Conservation (phyloP, 2,888 invertebrate genomes). For the Chloroclystis v-ata region DNA sequence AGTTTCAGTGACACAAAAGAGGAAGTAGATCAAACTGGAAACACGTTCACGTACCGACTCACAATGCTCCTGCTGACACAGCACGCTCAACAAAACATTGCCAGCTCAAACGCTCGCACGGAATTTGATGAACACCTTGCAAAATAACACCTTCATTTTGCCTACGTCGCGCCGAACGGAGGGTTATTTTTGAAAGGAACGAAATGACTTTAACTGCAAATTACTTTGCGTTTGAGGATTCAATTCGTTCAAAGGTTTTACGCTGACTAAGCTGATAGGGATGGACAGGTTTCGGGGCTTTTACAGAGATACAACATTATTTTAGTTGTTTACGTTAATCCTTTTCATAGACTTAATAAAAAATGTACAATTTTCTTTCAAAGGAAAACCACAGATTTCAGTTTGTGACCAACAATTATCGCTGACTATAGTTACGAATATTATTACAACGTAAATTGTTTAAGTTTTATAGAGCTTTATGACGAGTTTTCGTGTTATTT, state of each 20-base stretch:
- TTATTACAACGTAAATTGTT: too few species aligned
- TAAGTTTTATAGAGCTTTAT: too few species aligned
- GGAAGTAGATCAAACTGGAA: too few species aligned
- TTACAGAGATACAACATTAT: background rate
- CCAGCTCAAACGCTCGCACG: background rate
- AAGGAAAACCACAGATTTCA: too few species aligned
- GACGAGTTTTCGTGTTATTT: too few species aligned
- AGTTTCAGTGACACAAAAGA: too few species aligned
- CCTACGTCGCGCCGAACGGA: background rate
- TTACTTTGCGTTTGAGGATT: background rate
- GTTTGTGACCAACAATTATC: too few species aligned
- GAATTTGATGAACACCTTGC: constrained; percentile 9
- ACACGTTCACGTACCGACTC: too few species aligned
- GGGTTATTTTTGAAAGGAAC: background rate
- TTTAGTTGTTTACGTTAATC: too few species aligned
- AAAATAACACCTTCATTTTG: constrained; percentile 9
- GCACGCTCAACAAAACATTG: background rate
- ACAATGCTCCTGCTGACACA: background rate
- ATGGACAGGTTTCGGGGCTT: background rate
- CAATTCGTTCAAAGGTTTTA: constrained; percentile 6
- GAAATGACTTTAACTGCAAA: constrained; percentile 3
- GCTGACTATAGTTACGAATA: too few species aligned
- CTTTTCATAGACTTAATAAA: too few species aligned
- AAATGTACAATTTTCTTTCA: too few species aligned
- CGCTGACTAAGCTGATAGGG: background rate